Conservation (phyloP, 1,140 invertebrate species). For the Penaeus japonicus region DNA sequence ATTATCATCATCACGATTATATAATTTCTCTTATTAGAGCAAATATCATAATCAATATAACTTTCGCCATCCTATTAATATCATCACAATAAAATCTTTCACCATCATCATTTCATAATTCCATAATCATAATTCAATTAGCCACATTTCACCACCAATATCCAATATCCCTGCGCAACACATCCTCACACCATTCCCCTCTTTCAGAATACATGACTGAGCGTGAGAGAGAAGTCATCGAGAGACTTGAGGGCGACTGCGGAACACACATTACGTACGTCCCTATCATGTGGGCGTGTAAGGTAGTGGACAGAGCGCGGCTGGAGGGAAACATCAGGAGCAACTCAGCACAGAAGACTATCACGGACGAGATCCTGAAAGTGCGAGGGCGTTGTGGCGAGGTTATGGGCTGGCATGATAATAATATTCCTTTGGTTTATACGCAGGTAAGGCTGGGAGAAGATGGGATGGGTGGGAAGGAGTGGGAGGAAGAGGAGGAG, state of each 20-base stretch:
- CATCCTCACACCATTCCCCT: not conserved
- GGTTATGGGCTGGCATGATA: not conserved
- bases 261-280: not conserved
- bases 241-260: not conserved
- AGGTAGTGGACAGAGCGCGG: not conserved
- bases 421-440: constrained; percentile 79
- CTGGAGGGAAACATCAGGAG: not conserved
- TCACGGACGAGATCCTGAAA: not conserved
- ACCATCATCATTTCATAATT: too few relatives aligned
- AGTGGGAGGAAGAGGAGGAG: not conserved
- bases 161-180: not conserved
- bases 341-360: not conserved
- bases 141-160: too few relatives aligned
- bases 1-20: too few relatives aligned
- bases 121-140: too few relatives aligned
- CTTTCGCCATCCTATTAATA: too few relatives aligned
- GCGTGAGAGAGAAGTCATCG: not conserved
- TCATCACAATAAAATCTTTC: too few relatives aligned
- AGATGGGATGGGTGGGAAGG: not conserved
- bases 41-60: too few relatives aligned
- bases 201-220: constrained; percentile 60
- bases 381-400: not conserved
- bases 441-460: constrained; percentile 92
- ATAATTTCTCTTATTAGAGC: too few relatives aligned
- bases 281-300: not conserved